Base-by-base conservation (phyloP, 2,888 invertebrate species). In the Cryptocheilus praepositus region DNA sequence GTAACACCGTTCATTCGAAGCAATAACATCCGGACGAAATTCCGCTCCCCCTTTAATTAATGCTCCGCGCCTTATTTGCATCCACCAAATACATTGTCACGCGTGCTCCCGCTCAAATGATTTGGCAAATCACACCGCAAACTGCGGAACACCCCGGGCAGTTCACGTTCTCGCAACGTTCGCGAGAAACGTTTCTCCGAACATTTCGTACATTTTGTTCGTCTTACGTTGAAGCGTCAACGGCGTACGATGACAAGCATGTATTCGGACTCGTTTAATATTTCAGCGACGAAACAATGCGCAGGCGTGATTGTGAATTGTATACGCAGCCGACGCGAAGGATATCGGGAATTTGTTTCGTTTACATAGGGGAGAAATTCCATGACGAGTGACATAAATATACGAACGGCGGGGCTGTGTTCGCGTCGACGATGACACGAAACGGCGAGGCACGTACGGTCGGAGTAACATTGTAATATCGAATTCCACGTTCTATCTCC, bases 381-480 rank as follows among this genome's bases (percentile, higher is more conserved):
- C 56, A 18, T 13, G 18, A n/a, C 44, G 43, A 43, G 43, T 44
- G 56, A 56, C 56, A 8, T 21, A 56, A 21, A 56, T 44, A 52
- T 67, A 54, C 49, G 54, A 60, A n/a, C 46, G 59, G 60, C 60
- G 59, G 64, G 59, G 60, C 60, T 64, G 49, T 56, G 54, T 54
- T 55, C 28, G 49, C 25, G 54, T 63, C 64, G 19, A n/a, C 44
- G 53, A 55, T 45, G 46, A 49, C 49, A 22, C 67, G 63, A 75
- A 76, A 76, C 70, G 74, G 62, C 51, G 61, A 46, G 76, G 68
- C 79, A 78, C 75, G 77, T 78, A 66, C 73, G 72, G 82, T 84
- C 81, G 84, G 85, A 84, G 84, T 85, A 83, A 82, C 76, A 73
- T 76, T 80, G 82, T 81, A 82, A 86, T 86, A 84, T 86, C 80